Base-by-base conservation (phyloP, 64 coral and sea anemone species). In the Astreopora myriophthalma region DNA sequence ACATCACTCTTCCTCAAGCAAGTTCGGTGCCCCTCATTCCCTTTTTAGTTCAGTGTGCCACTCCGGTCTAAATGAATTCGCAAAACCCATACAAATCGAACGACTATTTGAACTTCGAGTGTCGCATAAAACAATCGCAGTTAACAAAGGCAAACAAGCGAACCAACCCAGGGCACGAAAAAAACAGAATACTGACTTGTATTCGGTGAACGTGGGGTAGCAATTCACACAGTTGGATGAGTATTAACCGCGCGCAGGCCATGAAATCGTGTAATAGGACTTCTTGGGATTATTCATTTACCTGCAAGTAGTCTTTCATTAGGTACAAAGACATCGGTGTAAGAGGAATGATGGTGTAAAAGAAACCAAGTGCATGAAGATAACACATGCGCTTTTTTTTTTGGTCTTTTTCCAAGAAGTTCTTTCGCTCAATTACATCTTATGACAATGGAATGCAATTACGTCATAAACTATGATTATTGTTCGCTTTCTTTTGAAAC, bases 401-500 rank as follows among this genome's bases (percentile, higher is more conserved):
- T 26, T 24, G 24, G 24, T 26, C n/a, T 26, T 66, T 6, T 26
- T 1, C 22, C 52, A 58, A 39, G 75, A 73, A 51, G 44, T 7
- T 28, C 24, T 78, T 78, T 42, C 25, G 26, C 24, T n/a, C 30
- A 80, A 80, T 80, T 60, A 60, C 25, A 3, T 17, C 12, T 28
- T 42, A 12, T 17, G 51, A 80, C 76, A 80, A 80, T 80, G 0
- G 28, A 2, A 55, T 17, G 24, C 8, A 44, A 27, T 80, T 58
- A 80, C 76, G 49, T 80, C 76, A 80, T 78, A 51, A 73, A 19
- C 26, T 11, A 44, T 44, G 40, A 44, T 44, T 44, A 44, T 44
- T 11, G 40, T 8, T 44, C 40, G 0, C 40, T 44, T 44, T 44
- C 11, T 44, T 44, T 44, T 44, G 6, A 8, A 44, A 44, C 40